Base-by-base conservation (phyloP, 2,888 invertebrate genomes). In the Spisula subtruncata region DNA sequence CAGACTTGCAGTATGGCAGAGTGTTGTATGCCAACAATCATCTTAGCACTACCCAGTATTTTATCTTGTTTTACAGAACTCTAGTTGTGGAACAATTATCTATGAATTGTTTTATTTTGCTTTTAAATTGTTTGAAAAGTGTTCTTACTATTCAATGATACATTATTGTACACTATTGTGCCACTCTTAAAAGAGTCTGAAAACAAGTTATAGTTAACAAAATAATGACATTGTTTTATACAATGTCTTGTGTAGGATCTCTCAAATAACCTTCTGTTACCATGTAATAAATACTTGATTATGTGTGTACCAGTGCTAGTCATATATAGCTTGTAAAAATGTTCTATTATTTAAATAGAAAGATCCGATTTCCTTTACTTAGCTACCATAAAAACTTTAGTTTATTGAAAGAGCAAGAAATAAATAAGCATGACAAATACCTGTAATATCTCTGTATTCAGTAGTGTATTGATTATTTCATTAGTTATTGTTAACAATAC, bases 391-490 rank as follows among this genome's bases (percentile, higher is more conserved):
- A 25, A 56, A 66, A 25, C 25, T 25, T 66, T 25, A n/a, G 60
- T 66, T 66, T n/a, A 66, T 66, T 66, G 8, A 66, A 66, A 66
- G 10, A 25, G 60, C 60, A 25, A n/a, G 51, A 66, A 66, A 66
- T 66, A 12, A 20, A 66, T n/a, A 41, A 41, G 41, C 60, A 66
- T 66, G 25, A n/a, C 25, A 25, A 25, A 66, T 25, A 41, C 41
- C 8, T n/a, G 25, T 66, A 66, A 25, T 66, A 25, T 8, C 25
- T 10, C 25, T 6, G 51, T 51, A 51, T 51, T 66, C 25, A 66
- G 5, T 8, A 6, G 6, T 66, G 51, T 66, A 66, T 66, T 66
- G 60, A 25, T 66, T 66, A 25, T 25, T 25, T n/a, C 25, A 66
- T 66, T 10, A n/a, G 12, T 25, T 2, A 66, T n/a, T 12, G n/a